Conservation (phyloP, 2,888 invertebrate species). For the Pristionchus maxplancki region DNA sequence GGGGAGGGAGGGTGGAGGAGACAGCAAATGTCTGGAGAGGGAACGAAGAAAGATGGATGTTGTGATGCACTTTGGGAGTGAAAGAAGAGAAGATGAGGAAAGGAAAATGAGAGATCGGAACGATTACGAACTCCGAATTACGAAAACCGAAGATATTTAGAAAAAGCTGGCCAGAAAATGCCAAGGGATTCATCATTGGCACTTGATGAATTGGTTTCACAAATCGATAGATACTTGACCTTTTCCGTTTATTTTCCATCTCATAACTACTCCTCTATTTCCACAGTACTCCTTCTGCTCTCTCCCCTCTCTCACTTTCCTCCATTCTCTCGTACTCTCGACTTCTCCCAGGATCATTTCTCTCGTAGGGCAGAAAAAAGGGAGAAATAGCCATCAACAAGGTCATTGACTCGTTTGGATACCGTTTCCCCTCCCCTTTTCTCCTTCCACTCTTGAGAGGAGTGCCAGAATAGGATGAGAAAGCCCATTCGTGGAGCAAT, state of each 20-base stretch:
- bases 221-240: background rate
- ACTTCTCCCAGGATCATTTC: conserved; percentile 18
- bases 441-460: conserved; percentile 7
- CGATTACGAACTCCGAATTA: background rate
- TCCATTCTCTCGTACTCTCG: background rate
- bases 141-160: too few species aligned
- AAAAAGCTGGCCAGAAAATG: too few species aligned
- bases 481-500: background rate
- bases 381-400: conserved; percentile 21
- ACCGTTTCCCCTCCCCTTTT: conserved; percentile 5
- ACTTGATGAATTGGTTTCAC: background rate
- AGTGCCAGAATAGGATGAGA: background rate
- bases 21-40: conserved; percentile 24
- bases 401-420: conserved; percentile 35
- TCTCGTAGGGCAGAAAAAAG: background rate
- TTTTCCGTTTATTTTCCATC: background rate
- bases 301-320: background rate
- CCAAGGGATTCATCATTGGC: too few species aligned
- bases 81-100: background rate
- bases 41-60: conserved; percentile 9
- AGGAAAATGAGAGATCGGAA: background rate
- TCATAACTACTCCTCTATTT: background rate
- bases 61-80: conserved; percentile 24
- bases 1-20: background rate
- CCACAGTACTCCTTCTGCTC: background rate